phyloP scores from a whole-genome alignment of 2,888 invertebrate genomes.

The Amphimallon solstitiale region DNA sequence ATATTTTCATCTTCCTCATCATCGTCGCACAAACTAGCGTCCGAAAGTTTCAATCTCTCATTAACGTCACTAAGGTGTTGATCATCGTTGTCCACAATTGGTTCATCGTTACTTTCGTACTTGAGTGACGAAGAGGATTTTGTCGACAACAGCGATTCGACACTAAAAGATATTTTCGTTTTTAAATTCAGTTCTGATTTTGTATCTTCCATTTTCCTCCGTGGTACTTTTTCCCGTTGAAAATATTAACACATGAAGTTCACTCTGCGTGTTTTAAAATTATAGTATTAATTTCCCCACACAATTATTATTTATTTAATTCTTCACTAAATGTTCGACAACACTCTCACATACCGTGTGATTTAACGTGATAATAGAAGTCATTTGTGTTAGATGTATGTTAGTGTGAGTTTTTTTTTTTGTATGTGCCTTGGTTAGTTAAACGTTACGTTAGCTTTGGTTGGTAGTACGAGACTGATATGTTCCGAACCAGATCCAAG shows the following conservation, averaged over 20 bases:
- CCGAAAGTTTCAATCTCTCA: constrained; percentile 33
- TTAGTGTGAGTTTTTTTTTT: constrained; percentile 41
- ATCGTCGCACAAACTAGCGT: constrained; percentile 57
- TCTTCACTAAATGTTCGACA: not conserved
- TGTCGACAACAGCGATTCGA: constrained; percentile 71
- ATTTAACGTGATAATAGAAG: not conserved
- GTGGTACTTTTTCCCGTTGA: constrained; percentile 6
- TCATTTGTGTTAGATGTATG: not conserved
- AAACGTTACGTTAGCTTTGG: constrained; percentile 23
- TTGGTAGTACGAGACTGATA: constrained; percentile 36
- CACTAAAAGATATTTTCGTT: constrained; percentile 79
- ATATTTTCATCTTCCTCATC: constrained; percentile 64
- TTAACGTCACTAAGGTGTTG: constrained; percentile 22
- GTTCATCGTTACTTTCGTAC: constrained; percentile 37
- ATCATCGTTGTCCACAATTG: constrained; percentile 36
- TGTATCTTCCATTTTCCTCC: constrained; percentile 55
- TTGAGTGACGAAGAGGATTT: constrained; percentile 39
- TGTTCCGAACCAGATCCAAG: constrained; percentile 32
- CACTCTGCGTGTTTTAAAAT: not conserved
- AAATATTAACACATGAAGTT: not conserved
- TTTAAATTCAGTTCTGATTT: constrained; percentile 63
- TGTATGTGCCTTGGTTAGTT: constrained; percentile 37
- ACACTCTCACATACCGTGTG: constrained; percentile 11
- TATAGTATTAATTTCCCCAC: not conserved
- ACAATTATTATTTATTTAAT: not conserved